Evolutionary conservation across 2,888 invertebrate species (phyloP), one percentile per base, ranked within the genome.

Genomic region (Nipponacmea schrenckii): DNA sequence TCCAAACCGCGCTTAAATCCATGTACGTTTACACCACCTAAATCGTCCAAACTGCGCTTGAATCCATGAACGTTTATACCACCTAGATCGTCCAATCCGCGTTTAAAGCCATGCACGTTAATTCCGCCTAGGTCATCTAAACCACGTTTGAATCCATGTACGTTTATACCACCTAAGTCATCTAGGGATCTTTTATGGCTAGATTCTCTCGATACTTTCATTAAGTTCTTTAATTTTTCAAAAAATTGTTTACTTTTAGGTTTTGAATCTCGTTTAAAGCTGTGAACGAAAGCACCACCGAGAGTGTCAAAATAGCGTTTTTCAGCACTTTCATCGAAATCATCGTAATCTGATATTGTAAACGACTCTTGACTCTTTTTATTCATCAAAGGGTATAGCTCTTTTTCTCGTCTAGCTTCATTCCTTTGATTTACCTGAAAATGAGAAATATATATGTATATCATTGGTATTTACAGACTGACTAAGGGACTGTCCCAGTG

Each of bases 1-100:
- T 56, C 56, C 7, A 56, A 56, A n/a, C 56, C n/a, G 56, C 56
- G 56, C n/a, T 56, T 56, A n/a, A 56, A 56, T 10, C 56, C 56
- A 24, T 56, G 56, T 1, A 56, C 56, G 56, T 56, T 56, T 7
- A 56, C 56, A 20, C 56, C 56, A 17, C 56, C 56, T 24, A 56
- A 20, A 56, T 56, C 24, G 24, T 56, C 56, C 20, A 56, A 56
- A 14, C 56, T 20, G 10, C 56, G 24, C 56, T 56, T 56, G 56
- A 24, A 56, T 20, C 56, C 56, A 56, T 56, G 56, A 20, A 56
- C 56, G 24, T 56, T 56, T 1, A 56, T 20, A 12, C 56, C 56
- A 24, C 56, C 56, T 12, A 56, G 56, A 56, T 56, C 24, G 14
- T 56, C 56, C 2, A 56, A 24, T 5, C 20, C 20, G 20, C 56